Evolutionary conservation across 1,140 invertebrate genomes (phyloP), one percentile per base, ranked within the genome.

Genomic region (Colletes latitarsis): DNA sequence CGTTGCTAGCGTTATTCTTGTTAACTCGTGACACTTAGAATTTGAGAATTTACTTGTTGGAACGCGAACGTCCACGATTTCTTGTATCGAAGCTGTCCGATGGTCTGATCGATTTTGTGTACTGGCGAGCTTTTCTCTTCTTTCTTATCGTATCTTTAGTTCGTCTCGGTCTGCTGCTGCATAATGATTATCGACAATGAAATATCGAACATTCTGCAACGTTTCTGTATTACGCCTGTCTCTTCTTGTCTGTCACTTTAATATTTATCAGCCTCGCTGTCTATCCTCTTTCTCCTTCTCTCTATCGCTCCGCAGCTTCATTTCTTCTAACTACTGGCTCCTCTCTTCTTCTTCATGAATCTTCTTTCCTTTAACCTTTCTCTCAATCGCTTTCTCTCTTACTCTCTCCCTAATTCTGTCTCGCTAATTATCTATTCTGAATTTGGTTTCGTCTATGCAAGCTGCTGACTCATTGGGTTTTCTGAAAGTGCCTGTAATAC

Each of bases 381-480:
- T 39, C 55, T 67, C 4, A 30, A 30, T 30, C 30, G 53, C 3
- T 62, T 39, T 63, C 21, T 52, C 1, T 46, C n/a, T n/a, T n/a
- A n/a, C n/a, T n/a, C 8, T 43, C 55, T 66, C 62, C 73, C 8
- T 67, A 1, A 67, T 19, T 68, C 3, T 43, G 15, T 53, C 64
- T 64, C 53, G 68, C 67, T 82, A 58, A 60, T 60, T 75, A 17
- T 77, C 60, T 83, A 39, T 58, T 75, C 60, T 82, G 74, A 70
- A 86, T 85, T 80, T 84, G 71, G 70, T 67, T 86, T 81, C 64
- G 67, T 82, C 70, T 75, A 80, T 88, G 85, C 86, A 83, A 88
- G 86, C 85, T 87, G 85, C 83, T 86, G 81, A 76, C 82, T 82
- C 72, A 71, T 84, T 87, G 78, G 83, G 76, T 88, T 87, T 87